Conservation (phyloP, 2,113 vertebrate species). For the Sterrhoptilus dennistouni region DNA sequence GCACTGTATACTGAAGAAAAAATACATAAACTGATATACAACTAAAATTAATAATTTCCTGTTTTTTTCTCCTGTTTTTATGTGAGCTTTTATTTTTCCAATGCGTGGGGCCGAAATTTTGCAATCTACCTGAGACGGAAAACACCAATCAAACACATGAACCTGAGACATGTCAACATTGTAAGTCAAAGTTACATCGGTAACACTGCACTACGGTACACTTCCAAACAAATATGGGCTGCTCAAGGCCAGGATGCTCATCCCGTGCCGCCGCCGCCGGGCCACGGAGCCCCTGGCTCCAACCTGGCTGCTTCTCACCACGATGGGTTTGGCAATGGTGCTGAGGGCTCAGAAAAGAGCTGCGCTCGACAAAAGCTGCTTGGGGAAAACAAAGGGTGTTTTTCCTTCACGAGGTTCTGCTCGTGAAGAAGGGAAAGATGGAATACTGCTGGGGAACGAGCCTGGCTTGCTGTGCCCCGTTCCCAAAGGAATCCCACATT, state of each 20-base stretch:
- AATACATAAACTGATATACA: conserved; percentile 82
- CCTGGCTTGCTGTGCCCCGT: neutral
- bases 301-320: conserved; percentile 52
- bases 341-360: conserved; percentile 67
- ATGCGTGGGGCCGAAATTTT: conserved; percentile 81
- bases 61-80: conserved; percentile 52
- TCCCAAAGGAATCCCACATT: conserved; percentile 53
- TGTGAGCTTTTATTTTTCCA: conserved; percentile 34
- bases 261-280: neutral
- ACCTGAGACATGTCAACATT: conserved; percentile 86
- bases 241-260: conserved; percentile 56
- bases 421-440: neutral
- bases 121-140: conserved; percentile 88
- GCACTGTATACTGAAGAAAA: conserved; percentile 83
- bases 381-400: neutral
- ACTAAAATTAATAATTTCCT: conserved; percentile 79
- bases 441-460: neutral
- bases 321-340: conserved; percentile 24
- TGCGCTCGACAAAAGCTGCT: conserved; percentile 33
- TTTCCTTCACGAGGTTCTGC: neutral
- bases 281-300: neutral
- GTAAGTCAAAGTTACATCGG: conserved; percentile 82
- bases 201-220: conserved; percentile 83
- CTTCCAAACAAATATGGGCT: conserved; percentile 74
- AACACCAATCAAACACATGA: conserved; percentile 85